Percentiles rank a stretch among this genome's conserved stretches.
These are phyloP conservation scores for Gortyna flavago DNA, from an alignment of 2,888 invertebrate species.

Conservation along the genomic window DNA sequence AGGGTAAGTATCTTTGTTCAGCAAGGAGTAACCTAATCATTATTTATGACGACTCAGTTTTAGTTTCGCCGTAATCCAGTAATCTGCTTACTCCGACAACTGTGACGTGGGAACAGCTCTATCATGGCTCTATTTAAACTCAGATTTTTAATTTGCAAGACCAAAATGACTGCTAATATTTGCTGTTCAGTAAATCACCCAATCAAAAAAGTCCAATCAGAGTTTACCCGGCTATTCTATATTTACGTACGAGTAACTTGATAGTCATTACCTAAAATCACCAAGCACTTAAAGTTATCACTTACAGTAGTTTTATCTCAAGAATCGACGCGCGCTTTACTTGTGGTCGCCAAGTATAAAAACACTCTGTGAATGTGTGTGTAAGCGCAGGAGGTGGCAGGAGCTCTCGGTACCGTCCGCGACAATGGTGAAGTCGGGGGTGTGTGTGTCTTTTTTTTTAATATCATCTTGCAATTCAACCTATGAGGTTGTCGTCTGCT, in stretches of 20 bases:
- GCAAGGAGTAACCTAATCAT: slow-evolving; percentile 15
- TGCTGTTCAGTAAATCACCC: too few relatives aligned
- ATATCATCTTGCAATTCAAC: too few relatives aligned
- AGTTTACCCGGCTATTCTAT: too few relatives aligned
- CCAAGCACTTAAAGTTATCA: too few relatives aligned
- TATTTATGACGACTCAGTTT: slow-evolving; percentile 13
- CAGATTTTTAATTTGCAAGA: not conserved
- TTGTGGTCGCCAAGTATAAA: not conserved
- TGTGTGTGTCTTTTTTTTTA: too few relatives aligned
- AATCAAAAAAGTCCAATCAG: too few relatives aligned
- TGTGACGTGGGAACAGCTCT: not conserved
- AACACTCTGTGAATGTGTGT: not conserved
- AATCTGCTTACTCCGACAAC: not conserved
- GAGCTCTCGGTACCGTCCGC: not conserved
- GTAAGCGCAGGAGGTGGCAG: not conserved
- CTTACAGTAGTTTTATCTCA: not conserved
- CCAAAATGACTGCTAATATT: too few relatives aligned
- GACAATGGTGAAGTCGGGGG: not conserved
- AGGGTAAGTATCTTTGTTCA: not conserved
- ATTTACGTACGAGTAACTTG: too few relatives aligned
- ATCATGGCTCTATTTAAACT: not conserved
- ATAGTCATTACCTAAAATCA: too few relatives aligned
- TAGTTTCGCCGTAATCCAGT: not conserved
- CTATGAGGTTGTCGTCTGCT: too few relatives aligned
- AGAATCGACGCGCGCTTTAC: not conserved